A percentile compares a stretch with the other conserved stretches of the same genome.
phyloP scores from a whole-genome alignment of 2,113 vertebrate species.

The Diglossa brunneiventris region DNA sequence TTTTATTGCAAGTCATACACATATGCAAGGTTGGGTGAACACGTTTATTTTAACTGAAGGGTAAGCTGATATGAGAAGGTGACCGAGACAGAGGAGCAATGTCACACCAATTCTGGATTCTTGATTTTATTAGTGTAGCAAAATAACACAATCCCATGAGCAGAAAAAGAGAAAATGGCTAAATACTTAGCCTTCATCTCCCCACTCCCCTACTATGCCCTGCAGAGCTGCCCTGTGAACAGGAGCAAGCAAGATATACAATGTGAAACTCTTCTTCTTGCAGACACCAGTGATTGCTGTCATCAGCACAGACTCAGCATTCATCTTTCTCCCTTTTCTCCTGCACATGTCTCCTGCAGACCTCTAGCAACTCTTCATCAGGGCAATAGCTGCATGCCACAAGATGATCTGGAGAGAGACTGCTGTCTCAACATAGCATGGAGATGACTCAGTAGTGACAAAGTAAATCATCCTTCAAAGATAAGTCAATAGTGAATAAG shows the following conservation, averaged over 20 bases:
- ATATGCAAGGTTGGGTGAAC: not conserved
- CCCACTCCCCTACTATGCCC: not conserved
- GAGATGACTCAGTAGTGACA: slow-evolving; percentile 17
- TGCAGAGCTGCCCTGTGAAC: not conserved
- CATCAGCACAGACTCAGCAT: not conserved
- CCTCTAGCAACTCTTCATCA: not conserved
- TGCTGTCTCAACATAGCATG: not conserved
- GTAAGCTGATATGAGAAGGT: slow-evolving; percentile 48
- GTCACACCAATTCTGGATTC: not conserved
- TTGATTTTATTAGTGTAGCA: not conserved
- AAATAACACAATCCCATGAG: not conserved
- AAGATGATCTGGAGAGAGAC: not conserved
- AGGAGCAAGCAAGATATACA: not conserved
- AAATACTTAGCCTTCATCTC: not conserved
- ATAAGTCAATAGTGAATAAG: slow-evolving; percentile 32
- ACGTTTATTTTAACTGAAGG: slow-evolving; percentile 5
- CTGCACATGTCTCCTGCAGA: not conserved
- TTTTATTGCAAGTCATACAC: not conserved
- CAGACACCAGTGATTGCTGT: not conserved
- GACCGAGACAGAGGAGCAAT: not conserved
- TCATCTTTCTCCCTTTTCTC: not conserved
- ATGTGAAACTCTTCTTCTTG: not conserved
- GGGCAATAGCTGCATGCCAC: not conserved
- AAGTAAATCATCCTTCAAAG: slow-evolving; percentile 40
- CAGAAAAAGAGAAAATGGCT: not conserved